These are phyloP conservation scores for Hepsetus odoe DNA, from an alignment of 2,113 vertebrate species.

Conservation along the genomic window DNA sequence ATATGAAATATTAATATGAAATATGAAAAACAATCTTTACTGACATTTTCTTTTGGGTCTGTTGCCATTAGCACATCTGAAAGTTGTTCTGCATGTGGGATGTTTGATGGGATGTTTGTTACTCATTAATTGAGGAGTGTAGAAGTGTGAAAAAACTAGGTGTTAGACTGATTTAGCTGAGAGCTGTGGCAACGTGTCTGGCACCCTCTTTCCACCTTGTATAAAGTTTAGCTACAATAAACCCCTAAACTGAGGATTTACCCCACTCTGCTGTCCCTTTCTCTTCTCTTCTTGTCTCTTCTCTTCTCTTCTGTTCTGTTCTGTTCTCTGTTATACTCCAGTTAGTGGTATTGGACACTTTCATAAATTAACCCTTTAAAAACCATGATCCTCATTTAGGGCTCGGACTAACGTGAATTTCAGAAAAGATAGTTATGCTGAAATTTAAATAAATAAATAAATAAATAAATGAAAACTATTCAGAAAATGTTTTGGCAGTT, in stretches of 20 bases:
- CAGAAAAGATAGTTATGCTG: no score
- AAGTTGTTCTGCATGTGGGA: not conserved
- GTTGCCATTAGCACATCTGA: not conserved
- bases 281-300: not conserved
- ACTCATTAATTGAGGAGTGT: not conserved
- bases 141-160: not conserved
- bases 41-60: not conserved
- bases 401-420: no score
- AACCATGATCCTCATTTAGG: no score
- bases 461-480: not conserved
- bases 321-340: not conserved
- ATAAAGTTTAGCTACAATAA: constrained; percentile 23
- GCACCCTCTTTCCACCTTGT: constrained; percentile 1
- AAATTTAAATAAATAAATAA: not conserved
- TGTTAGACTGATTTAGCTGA: not conserved
- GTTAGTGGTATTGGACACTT: no score
- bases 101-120: not conserved
- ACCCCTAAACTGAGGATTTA: not conserved
- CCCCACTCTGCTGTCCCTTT: not conserved
- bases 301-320: not conserved
- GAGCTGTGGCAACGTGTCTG: constrained; percentile 22
- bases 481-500: no score
- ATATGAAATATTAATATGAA: no score
- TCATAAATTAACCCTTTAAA: no score
- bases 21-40: not conserved